Evolutionary conservation across 2,797 vertebrate genomes (phyloP).

Genomic region (Coranthus polyacanthus): DNA sequence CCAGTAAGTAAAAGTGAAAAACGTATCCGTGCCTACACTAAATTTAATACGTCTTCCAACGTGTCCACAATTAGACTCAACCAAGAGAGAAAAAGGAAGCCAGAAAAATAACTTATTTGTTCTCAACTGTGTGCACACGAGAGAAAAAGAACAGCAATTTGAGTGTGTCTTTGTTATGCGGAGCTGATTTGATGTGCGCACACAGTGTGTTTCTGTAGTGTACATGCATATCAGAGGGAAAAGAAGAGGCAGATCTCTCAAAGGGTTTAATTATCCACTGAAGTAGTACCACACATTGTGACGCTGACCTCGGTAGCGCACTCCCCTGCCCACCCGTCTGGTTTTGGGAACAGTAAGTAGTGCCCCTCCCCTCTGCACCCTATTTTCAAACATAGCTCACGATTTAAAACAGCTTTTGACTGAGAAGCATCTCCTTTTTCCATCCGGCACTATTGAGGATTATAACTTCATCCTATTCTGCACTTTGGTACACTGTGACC

Average conservation of each 20-base stretch:
- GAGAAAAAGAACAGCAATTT: slow-evolving; percentile 5
- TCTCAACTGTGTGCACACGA: slow-evolving; percentile 33
- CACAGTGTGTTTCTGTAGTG: slow-evolving; percentile 25
- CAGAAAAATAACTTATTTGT: slow-evolving; percentile 32
- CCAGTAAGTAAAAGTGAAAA: neutral
- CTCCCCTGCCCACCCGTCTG: slow-evolving; percentile 47
- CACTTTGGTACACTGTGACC: neutral
- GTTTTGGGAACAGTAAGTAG: slow-evolving; percentile 38
- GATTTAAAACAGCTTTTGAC: slow-evolving; percentile 39
- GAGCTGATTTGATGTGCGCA: slow-evolving; percentile 21
- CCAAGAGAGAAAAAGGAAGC: slow-evolving; percentile 1
- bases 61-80: slow-evolving; percentile 5
- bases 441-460: slow-evolving; percentile 11
- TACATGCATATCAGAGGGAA: slow-evolving; percentile 58
- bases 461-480: neutral
- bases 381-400: slow-evolving; percentile 50
- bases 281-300: slow-evolving; percentile 67
- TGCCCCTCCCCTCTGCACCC: slow-evolving; percentile 26
- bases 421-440: neutral
- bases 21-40: neutral
- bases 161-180: slow-evolving; percentile 37
- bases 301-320: slow-evolving; percentile 69
- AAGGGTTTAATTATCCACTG: slow-evolving; percentile 82
- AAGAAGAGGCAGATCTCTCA: slow-evolving; percentile 62
- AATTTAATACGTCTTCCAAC: slow-evolving; percentile 19